phyloP scores from a whole-genome alignment of 2,888 invertebrate genomes.

The Drosophila vallismaia region DNA sequence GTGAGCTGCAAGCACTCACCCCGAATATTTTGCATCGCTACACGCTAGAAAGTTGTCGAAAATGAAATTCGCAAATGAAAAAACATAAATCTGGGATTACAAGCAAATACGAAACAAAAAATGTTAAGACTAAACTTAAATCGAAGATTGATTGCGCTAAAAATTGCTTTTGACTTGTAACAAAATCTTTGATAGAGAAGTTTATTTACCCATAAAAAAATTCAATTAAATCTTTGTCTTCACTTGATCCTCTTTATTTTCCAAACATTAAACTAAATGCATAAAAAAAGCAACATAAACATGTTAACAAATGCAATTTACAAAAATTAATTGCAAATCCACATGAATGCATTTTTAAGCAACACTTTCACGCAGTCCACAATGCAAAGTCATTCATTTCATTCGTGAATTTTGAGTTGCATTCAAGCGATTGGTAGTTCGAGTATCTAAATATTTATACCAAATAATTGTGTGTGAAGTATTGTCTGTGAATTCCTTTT shows the following conservation, averaged over 20 bases:
- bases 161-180: neutral
- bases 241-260: neutral
- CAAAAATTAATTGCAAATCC: slow-evolving; percentile 60
- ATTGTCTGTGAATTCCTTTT: slow-evolving; percentile 8
- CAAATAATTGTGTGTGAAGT: slow-evolving; percentile 34
- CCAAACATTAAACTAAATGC: slow-evolving; percentile 18
- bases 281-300: slow-evolving; percentile 37
- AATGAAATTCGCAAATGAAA: slow-evolving; percentile 59
- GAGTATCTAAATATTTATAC: slow-evolving; percentile 16
- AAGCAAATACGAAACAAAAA: slow-evolving; percentile 39
- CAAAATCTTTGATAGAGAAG: neutral
- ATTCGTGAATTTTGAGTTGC: slow-evolving; percentile 14
- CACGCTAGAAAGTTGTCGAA: slow-evolving; percentile 75
- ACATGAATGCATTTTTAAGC: slow-evolving; percentile 66
- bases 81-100: slow-evolving; percentile 32
- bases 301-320: slow-evolving; percentile 30
- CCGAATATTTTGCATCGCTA: slow-evolving; percentile 68
- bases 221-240: neutral
- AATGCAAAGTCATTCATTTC: slow-evolving; percentile 42
- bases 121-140: neutral
- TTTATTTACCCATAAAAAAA: neutral
- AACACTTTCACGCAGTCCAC: slow-evolving; percentile 63
- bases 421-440: slow-evolving; percentile 28
- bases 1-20: slow-evolving; percentile 38
- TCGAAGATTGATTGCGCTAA: neutral